These are phyloP conservation scores for Bos taurus DNA, from an alignment of 2,113 vertebrate genomes.

Conservation along the genomic window DNA sequence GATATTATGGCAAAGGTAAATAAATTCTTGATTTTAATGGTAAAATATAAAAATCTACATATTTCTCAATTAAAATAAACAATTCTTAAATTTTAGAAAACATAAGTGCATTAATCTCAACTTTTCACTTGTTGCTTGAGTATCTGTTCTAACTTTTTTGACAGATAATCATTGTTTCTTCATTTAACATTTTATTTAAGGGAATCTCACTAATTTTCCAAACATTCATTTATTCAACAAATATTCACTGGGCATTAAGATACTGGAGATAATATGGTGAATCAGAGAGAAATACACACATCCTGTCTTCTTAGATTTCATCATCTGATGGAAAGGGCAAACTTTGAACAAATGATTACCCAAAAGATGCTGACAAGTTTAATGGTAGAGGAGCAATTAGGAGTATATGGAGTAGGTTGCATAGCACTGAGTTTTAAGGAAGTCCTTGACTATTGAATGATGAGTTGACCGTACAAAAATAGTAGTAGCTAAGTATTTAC, in stretches of 20 bases:
- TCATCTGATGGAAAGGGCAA: not conserved
- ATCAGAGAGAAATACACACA: not conserved
- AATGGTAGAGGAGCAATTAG: not conserved
- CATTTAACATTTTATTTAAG: not conserved
- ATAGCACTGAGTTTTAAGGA: not conserved
- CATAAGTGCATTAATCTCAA: not conserved
- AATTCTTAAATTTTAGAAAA: not conserved
- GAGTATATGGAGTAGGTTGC: not conserved
- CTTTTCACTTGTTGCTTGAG: not conserved
- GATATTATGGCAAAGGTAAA: conserved; percentile 98
- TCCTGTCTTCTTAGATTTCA: not conserved
- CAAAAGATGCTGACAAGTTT: not conserved
- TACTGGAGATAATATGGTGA: not conserved
- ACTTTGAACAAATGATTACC: not conserved
- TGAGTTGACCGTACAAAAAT: not conserved
- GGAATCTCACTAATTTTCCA: not conserved
- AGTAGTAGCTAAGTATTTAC: not conserved
- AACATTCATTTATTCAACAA: not conserved
- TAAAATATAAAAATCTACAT: not conserved
- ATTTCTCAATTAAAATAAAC: not conserved
- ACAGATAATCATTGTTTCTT: not conserved
- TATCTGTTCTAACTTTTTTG: not conserved
- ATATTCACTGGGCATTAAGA: not conserved
- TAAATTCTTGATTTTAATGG: not conserved
- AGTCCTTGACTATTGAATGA: not conserved